Evolutionary conservation across 2,113 vertebrate species (phyloP), one percentile per base, ranked within the genome.

Genomic region (Hystrix brachyura): DNA sequence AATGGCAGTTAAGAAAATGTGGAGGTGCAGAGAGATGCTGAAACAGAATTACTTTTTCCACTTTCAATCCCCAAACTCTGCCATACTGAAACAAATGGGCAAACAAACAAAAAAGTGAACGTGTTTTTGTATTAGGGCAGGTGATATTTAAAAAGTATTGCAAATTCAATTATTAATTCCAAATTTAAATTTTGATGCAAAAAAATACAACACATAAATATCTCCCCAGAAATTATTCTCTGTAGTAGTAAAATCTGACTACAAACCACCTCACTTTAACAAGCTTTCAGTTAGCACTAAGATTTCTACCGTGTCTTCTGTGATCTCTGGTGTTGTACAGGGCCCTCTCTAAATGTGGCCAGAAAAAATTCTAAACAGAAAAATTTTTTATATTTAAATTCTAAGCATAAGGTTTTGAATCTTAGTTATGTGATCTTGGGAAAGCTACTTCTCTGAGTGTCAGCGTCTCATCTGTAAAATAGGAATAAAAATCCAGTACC

Each of bases 31-130:
- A 86, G 65, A 79, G 51, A 67, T 55, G 80, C 11, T 64, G 90
- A 97, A 90, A 5, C 53, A 86, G 60, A 21, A 86, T 85, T 97
- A 94, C 12, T 97, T 96, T 98, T 94, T 92, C 72, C 7, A 88
- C 60, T 96, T 97, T 87, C 86, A 88, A 25, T 96, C 84, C 67
- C 60, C 94, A 82, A 85, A 43, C 65, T 83, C 38, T 85, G 38
- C 4, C 71, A 65, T 76, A 88, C 76, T 74, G 87, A 55, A 32
- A 90, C 82, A 17, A 38, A 89, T 34, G 32, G 74, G 32, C 18
- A 17, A 51, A 53, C 48, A 79, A 53, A 79, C 48, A 34, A 71
- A 71, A 60, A 62, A 83, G 53, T 32, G 59, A 76, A 94, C 51
- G 18, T 87, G 21, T 78, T 38, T 95, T 96, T 76, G 92, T 79